These are phyloP conservation scores for Orchesella flavescens DNA, from an alignment of 2,888 invertebrate species.

Conservation along the genomic window DNA sequence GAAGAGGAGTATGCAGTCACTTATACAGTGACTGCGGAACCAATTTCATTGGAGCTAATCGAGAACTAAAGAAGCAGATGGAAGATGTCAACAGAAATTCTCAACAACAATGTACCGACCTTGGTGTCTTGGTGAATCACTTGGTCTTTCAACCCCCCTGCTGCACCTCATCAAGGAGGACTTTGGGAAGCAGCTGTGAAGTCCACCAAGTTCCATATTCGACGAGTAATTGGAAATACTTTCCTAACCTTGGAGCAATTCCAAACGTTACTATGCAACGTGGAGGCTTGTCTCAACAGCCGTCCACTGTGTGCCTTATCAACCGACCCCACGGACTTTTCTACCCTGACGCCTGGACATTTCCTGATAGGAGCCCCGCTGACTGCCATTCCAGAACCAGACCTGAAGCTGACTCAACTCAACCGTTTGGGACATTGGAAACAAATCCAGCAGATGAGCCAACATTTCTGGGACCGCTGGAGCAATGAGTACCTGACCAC, in stretches of 20 bases:
- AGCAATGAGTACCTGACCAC: slow-evolving; percentile 40
- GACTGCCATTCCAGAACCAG: slow-evolving; percentile 35
- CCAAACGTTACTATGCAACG: slow-evolving; percentile 72
- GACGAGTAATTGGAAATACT: slow-evolving; percentile 66
- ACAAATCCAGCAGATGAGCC: slow-evolving; percentile 31
- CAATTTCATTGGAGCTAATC: slow-evolving; percentile 28
- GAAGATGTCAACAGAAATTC: not conserved
- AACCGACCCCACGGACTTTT: slow-evolving; percentile 68
- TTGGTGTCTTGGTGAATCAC: slow-evolving; percentile 67
- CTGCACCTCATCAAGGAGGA: slow-evolving; percentile 73
- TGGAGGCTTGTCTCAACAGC: slow-evolving; percentile 73
- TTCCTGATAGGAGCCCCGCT: slow-evolving; percentile 70
- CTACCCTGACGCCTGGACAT: slow-evolving; percentile 70
- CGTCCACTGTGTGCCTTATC: slow-evolving; percentile 71
- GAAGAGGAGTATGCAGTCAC: not conserved
- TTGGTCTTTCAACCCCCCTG: slow-evolving; percentile 73
- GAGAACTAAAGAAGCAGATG: not conserved
- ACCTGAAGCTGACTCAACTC: slow-evolving; percentile 6
- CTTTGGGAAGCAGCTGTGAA: slow-evolving; percentile 73
- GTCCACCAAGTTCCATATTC: slow-evolving; percentile 71
- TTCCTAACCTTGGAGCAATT: slow-evolving; percentile 73
- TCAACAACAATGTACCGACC: slow-evolving; percentile 25
- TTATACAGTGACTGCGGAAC: slow-evolving; percentile 28
- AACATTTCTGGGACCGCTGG: slow-evolving; percentile 59
- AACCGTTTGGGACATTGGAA: slow-evolving; percentile 43